Percentiles rank a stretch among this genome's conserved stretches.
Conservation (phyloP, 1,140 invertebrate species). For the Bombus ignitus region DNA sequence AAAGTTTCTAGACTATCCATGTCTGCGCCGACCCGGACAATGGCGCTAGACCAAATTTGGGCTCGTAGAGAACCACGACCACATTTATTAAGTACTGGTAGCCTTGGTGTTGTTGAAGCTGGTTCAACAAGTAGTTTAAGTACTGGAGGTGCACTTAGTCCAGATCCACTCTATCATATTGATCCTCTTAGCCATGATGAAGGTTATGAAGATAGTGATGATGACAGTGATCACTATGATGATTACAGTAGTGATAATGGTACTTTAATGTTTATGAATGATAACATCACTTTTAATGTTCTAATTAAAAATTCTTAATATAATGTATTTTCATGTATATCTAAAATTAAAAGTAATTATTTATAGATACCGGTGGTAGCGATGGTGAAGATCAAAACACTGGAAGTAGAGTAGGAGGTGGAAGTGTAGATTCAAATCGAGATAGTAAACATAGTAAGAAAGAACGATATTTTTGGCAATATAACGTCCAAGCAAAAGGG, state of each 20-base stretch:
- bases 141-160: conserved; percentile 91
- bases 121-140: conserved; percentile 94
- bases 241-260: conserved; percentile 92
- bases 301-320: not conserved
- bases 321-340: not conserved
- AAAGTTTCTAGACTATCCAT: conserved; percentile 88
- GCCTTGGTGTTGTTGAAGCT: conserved; percentile 88
- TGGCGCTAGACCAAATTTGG: conserved; percentile 92
- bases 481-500: conserved; percentile 99
- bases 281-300: not conserved
- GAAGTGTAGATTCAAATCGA: conserved; percentile 75
- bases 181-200: conserved; percentile 93
- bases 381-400: conserved; percentile 86
- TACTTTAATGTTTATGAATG: conserved; percentile 67
- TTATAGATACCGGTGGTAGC: conserved; percentile 71
- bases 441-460: conserved; percentile 85
- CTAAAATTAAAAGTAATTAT: not conserved
- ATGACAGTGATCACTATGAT: conserved; percentile 93
- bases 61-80: conserved; percentile 91
- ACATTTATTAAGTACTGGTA: conserved; percentile 92
- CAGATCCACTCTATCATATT: conserved; percentile 85
- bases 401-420: conserved; percentile 78
- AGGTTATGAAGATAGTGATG: conserved; percentile 87
- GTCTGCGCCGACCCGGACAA: conserved; percentile 90
- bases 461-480: conserved; percentile 98